These are phyloP conservation scores for Cisticola juncidis DNA, from an alignment of 2,113 vertebrate species.

Conservation along the genomic window DNA sequence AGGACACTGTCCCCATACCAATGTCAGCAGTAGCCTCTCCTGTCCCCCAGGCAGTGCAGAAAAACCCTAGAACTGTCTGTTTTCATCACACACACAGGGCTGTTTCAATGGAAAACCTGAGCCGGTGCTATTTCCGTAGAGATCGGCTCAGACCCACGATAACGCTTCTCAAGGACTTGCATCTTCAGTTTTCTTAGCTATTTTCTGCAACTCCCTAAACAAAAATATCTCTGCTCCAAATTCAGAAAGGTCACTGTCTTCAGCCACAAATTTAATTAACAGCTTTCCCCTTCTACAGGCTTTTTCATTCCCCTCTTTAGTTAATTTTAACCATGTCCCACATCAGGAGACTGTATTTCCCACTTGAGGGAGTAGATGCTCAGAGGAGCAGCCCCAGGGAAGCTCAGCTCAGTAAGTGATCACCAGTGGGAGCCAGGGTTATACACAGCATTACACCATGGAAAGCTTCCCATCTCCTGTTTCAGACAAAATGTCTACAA, in stretches of 20 bases:
- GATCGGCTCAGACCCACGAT: neutral
- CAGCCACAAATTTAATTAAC: conserved; percentile 10
- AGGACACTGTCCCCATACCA: neutral
- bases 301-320: neutral
- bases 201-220: conserved; percentile 26
- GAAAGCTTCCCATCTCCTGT: conserved; percentile 12
- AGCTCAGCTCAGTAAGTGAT: neutral
- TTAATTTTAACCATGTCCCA: conserved; percentile 20
- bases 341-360: neutral
- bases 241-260: conserved; percentile 5
- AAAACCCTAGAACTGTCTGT: neutral
- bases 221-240: neutral
- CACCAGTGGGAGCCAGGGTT: neutral
- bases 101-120: neutral
- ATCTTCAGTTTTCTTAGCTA: neutral
- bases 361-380: neutral
- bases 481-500: conserved; percentile 48
- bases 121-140: neutral
- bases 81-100: neutral
- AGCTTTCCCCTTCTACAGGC: neutral
- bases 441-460: neutral
- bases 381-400: neutral
- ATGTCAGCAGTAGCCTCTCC: neutral
- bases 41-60: neutral
- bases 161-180: neutral